Evolutionary conservation across 2,113 vertebrate species (phyloP).

Genomic region (Geococcyx californianus): DNA sequence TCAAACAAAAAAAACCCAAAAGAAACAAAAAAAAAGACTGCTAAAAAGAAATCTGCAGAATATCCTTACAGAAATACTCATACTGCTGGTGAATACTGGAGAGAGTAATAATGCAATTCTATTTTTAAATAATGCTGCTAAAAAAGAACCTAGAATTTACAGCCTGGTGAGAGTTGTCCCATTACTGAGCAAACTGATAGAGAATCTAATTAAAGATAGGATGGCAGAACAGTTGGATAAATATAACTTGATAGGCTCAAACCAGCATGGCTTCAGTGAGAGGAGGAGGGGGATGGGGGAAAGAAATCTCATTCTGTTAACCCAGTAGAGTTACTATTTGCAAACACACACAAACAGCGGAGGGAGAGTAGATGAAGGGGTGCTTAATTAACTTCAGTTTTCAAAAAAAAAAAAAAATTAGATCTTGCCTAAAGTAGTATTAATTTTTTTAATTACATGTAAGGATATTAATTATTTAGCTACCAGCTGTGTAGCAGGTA

Average conservation of each 20-base stretch:
- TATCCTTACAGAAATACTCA: background rate
- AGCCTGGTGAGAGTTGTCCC: slow-evolving; percentile 48
- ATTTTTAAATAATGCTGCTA: slow-evolving; percentile 33
- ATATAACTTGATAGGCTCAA: background rate
- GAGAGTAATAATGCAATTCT: background rate
- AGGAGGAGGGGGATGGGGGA: accelerated
- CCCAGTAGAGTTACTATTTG: background rate
- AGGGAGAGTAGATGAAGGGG: background rate
- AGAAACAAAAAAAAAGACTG: too few relatives aligned
- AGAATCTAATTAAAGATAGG: slow-evolving; percentile 53
- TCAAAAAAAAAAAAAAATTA: slow-evolving; percentile 26
- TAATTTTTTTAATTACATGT: slow-evolving; percentile 31
- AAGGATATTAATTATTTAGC: slow-evolving; percentile 53
- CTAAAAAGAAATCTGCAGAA: background rate
- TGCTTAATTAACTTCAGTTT: slow-evolving; percentile 27
- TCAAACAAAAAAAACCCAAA: background rate
- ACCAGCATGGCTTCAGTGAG: slow-evolving; percentile 20
- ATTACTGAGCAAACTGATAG: slow-evolving; percentile 19
- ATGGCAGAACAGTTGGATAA: slow-evolving; percentile 50
- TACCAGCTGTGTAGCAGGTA: slow-evolving; percentile 28
- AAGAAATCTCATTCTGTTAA: background rate
- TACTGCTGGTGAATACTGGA: background rate
- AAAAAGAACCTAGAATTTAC: slow-evolving; percentile 2
- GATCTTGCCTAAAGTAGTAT: slow-evolving; percentile 5
- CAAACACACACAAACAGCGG: background rate